A percentile compares a stretch with the other conserved stretches of the same genome.
These are phyloP conservation scores for Ceramica pisi DNA, from an alignment of 2,888 invertebrate species.

Conservation along the genomic window DNA sequence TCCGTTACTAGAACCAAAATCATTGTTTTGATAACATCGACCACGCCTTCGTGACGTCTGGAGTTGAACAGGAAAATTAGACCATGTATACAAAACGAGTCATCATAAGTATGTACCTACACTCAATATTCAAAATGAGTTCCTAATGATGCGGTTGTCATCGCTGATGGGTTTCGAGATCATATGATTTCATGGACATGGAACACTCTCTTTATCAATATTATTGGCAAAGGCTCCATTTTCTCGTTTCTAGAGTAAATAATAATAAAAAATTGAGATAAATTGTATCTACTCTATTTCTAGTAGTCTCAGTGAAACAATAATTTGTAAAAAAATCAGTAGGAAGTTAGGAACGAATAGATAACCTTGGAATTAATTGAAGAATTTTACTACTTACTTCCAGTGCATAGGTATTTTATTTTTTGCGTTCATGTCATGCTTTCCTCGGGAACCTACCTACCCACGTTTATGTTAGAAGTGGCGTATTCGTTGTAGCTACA, in stretches of 20 bases:
- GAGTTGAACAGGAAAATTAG: constrained; percentile 29
- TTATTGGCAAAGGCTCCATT: too few relatives aligned
- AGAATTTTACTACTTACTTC: constrained; percentile 24
- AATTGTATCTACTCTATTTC: too few relatives aligned
- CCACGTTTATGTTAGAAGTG: neutral
- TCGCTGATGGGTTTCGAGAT: constrained; percentile 3
- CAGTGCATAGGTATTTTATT: too few relatives aligned
- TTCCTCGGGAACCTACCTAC: too few relatives aligned
- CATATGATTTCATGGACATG: constrained; percentile 23
- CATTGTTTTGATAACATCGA: constrained; percentile 33
- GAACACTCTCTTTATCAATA: constrained; percentile 22
- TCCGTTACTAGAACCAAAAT: constrained; percentile 29
- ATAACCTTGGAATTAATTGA: constrained; percentile 28
- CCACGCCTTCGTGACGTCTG: constrained; percentile 49
- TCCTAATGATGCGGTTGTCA: constrained; percentile 39
- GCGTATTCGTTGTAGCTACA: neutral
- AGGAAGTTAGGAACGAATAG: constrained; percentile 6
- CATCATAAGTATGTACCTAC: constrained; percentile 21
- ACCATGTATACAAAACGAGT: constrained; percentile 24
- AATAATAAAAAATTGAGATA: too few relatives aligned
- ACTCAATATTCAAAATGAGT: constrained; percentile 27
- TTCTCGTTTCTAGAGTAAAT: neutral
- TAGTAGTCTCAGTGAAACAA: constrained; percentile 16
- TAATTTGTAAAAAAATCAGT: constrained; percentile 31
- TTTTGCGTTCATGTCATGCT: too few relatives aligned